Evolutionary conservation across 1,140 invertebrate species (phyloP), one percentile per base, ranked within the genome.

Genomic region (Phortica variegata): DNA sequence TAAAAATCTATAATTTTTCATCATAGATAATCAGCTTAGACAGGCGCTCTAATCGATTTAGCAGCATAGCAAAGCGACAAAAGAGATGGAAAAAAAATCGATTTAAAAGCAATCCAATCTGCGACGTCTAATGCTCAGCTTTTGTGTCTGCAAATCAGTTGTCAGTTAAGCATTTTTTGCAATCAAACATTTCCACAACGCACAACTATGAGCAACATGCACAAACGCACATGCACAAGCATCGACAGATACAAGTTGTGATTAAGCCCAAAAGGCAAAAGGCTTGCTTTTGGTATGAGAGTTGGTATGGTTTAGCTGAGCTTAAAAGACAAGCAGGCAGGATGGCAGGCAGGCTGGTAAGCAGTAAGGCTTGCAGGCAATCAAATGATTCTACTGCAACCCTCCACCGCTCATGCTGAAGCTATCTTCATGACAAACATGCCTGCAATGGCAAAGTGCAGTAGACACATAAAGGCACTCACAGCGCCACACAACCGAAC

Each of bases 1-100:
- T 16, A 54, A 40, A 19, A 31, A 26, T 21, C 42, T 52, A 33
- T 12, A 13, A 29, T 29, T 29, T 29, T 29, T 12, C 26, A 34
- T 9, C 32, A 34, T 9, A 9, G 6, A 34, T 15, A 34, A 34
- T 9, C 32, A 34, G 32, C 32, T 34, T 15, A 34, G 32, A 34
- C 32, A 34, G 4, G 6, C n/a, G n/a, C n/a, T 8, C 53, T 57
- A 60, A 66, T 66, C 62, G 62, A 66, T 68, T 66, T 60, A 68
- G 61, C 54, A 51, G 57, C 47, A 43, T 34, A 43, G 47, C 61
- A 45, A 45, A 52, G 54, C 53, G 34, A 44, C 34, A 52, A 58
- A 47, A 43, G 40, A 54, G 44, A 36, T 44, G 20, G 19, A 38
- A 49, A 33, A 41, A 38, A 39, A 40, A 37, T 34, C 52, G 41